Conservation (phyloP, 2,797 vertebrate genomes). For the Cheirogaleus major region DNA sequence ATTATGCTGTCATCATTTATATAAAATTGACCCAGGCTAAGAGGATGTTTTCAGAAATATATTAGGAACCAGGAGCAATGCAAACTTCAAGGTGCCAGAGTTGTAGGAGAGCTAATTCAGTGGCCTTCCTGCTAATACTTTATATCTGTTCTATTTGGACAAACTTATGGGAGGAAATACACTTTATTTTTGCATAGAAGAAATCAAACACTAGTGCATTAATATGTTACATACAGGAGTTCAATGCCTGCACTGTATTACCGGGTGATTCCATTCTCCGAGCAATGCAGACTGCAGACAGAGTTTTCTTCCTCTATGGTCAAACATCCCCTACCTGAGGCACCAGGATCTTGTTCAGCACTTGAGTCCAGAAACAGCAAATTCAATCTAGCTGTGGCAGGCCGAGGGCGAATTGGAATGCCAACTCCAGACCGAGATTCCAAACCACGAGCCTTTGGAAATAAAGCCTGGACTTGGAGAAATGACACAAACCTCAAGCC, state of each 20-base stretch:
- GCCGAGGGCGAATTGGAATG: conserved; percentile 81
- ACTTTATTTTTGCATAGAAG: conserved; percentile 71
- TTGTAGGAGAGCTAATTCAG: neutral
- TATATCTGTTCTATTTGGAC: conserved; percentile 45
- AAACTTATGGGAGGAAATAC: conserved; percentile 73
- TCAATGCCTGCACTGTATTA: conserved; percentile 76
- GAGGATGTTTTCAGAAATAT: neutral
- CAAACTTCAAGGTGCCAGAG: neutral
- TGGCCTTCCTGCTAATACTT: conserved; percentile 60
- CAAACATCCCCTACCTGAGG: conserved; percentile 86
- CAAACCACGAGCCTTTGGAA: conserved; percentile 86
- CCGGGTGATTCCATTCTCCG: conserved; percentile 76
- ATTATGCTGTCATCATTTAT: neutral
- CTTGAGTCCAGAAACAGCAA: conserved; percentile 88
- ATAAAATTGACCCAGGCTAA: neutral
- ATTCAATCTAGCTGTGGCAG: conserved; percentile 86
- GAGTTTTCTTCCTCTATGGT: conserved; percentile 82
- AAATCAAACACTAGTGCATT: conserved; percentile 74
- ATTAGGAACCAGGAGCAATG: neutral
- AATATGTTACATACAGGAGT: conserved; percentile 61
- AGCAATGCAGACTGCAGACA: conserved; percentile 72
- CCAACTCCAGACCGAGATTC: conserved; percentile 81
- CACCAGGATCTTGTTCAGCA: conserved; percentile 85
- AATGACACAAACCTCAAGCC: conserved; percentile 71
- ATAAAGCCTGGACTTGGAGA: conserved; percentile 77